Base-by-base conservation (phyloP, 2,888 invertebrate species). In the Nemurella pictetii region DNA sequence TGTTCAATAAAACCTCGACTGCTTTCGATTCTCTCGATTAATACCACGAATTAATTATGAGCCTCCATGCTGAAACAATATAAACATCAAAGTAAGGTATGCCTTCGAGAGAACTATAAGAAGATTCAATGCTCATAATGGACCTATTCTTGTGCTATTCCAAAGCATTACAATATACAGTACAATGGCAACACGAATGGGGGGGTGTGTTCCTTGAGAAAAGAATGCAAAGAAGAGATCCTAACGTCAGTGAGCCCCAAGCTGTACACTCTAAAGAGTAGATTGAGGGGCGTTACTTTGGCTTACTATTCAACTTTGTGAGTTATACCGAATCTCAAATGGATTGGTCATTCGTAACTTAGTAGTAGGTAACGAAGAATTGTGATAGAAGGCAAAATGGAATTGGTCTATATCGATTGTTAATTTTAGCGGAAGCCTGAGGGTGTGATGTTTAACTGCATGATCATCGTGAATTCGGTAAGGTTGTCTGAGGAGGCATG, bases 341-440 rank as follows among this genome's bases (percentile, higher is more conserved):
- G 75, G 75, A 75, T 27, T 75, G 75, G 28, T 75, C 75, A 75
- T 75, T 75, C 28, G 55, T 55, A 55, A 55, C 55, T 55, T 55
- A 55, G 55, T 55, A 55, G 55, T 55, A 55, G 20, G 55, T 55
- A 55, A 20, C 9, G 55, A 55, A 55, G 55, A 55, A 55, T 20
- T 55, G 55, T 55, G 55, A 55, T 55, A 55, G 55, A 55, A 55
- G 55, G 55, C 55, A 55, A 55, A 75, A 75, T 75, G 75, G 75
- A 75, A 28, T 75, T 75, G 75, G 28, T 28, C 75, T 26, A 28
- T 26, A 75, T 75, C 26, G 75, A 75, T 75, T n/a, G 75, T 75
- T 55, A 55, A 55, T 55, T 55, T 20, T 20, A 55, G 55, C 55
- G 1, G 9, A 20, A 55, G 55, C 55, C 55, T 55, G 55, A 55